Base-by-base conservation (phyloP, 1,140 invertebrate species). In the Aphidius ervi region DNA sequence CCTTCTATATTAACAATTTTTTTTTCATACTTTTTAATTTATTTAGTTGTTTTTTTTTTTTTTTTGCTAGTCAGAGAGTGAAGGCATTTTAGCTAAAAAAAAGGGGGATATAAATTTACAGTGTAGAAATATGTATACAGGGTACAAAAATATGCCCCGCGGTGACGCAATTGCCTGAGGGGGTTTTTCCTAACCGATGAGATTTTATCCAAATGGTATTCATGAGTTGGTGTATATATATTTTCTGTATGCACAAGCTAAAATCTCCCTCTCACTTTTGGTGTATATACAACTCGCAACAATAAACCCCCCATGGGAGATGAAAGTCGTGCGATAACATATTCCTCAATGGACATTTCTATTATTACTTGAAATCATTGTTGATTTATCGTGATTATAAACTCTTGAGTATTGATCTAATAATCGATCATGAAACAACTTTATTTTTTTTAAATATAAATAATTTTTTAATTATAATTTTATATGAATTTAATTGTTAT, bases 191-290 rank as follows among this genome's bases (percentile, higher is more conserved):
- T 68, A 65, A 67, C 67, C 64, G 66, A 75, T 68, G 70, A 75
- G 71, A 72, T 75, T 73, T 69, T 75, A 75, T 75, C 68, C 71
- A 70, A 74, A 75, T 74, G 67, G 59, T 73, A 74, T 74, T 74
- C 72, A 73, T 73, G 73, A 73, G 65, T 37, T 48, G 52, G 50
- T 10, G 45, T 43, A 43, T 6, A 37, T 42, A 45, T 37, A 5
- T 42, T 9, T 50, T 20, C 45, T 42, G 31, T 57, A 42, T 42
- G 52, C 52, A 54, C 23, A 31, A 16, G 23, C 23, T 31, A 31
- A 31, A 31, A 31, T 31, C 2, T 31, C 23, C 23, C 23, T 31
- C 23, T 31, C 23, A 31, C 23, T 31, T 31, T 41, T 54, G 52
- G 40, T 50, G 20, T 50, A 23, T 50, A 23, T 50, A 42, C 40